phyloP scores from a whole-genome alignment of 1,140 invertebrate species.

The Copidosoma floridanum region DNA sequence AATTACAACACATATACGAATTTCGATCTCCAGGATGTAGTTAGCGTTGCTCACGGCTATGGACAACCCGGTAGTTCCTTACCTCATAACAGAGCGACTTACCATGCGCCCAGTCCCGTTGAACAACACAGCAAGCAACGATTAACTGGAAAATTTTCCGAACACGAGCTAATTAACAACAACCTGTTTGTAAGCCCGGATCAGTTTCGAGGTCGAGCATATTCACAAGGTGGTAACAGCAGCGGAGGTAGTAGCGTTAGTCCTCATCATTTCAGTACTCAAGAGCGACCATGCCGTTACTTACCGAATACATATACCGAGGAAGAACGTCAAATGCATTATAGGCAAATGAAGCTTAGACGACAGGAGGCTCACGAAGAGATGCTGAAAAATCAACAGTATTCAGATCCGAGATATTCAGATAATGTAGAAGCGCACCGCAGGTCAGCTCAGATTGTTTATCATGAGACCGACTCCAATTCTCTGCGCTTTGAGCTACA shows the following conservation, averaged over 20 bases:
- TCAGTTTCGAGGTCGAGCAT: constrained; percentile 46
- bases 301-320: constrained; percentile 46
- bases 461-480: constrained; percentile 39
- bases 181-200: constrained; percentile 51
- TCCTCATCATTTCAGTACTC: constrained; percentile 40
- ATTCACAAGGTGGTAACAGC: constrained; percentile 43
- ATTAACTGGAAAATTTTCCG: constrained; percentile 38
- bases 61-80: constrained; percentile 21
- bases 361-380: constrained; percentile 26
- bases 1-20: constrained; percentile 37
- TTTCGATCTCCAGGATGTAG: constrained; percentile 37
- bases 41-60: constrained; percentile 18
- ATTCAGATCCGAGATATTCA: constrained; percentile 25
- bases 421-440: constrained; percentile 39
- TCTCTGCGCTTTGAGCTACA: constrained; percentile 27
- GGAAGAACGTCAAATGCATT: constrained; percentile 43
- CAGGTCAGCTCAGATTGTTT: constrained; percentile 31
- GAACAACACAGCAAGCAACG: constrained; percentile 35
- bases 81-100: constrained; percentile 40
- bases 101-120: constrained; percentile 32
- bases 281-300: constrained; percentile 40
- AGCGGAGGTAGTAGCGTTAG: constrained; percentile 33
- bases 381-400: background rate
- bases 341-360: constrained; percentile 35
- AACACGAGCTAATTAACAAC: constrained; percentile 50